phyloP scores from a whole-genome alignment of 2,797 vertebrate species.

The Nasua narica region DNA sequence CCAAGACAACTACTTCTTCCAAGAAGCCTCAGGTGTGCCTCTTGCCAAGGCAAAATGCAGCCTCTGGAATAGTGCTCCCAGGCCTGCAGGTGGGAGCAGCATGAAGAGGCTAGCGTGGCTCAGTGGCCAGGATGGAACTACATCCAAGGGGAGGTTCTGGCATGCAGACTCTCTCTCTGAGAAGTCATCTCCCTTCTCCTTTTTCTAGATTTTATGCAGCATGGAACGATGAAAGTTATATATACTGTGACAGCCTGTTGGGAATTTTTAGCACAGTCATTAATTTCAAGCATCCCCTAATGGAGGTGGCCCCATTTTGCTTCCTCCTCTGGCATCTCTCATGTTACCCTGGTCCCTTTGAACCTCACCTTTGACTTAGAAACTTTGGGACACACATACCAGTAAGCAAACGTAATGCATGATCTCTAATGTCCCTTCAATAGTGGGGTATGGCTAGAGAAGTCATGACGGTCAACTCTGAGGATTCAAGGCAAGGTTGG shows the following conservation, averaged over 20 bases:
- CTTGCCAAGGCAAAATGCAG: not conserved
- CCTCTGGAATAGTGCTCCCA: not conserved
- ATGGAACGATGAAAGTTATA: not conserved
- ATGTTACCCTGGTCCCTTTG: not conserved
- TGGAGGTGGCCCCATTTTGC: not conserved
- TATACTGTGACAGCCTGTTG: not conserved
- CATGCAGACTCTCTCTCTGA: not conserved
- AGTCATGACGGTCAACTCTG: not conserved
- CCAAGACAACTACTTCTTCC: not conserved
- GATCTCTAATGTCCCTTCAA: not conserved
- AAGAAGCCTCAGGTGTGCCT: not conserved
- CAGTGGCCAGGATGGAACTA: not conserved
- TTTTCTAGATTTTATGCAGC: conserved; percentile 1
- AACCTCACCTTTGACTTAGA: not conserved
- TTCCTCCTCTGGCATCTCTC: not conserved
- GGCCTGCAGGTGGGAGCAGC: not conserved
- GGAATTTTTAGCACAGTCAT: not conserved
- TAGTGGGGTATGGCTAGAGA: not conserved
- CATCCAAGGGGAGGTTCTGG: not conserved
- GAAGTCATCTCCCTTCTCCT: not conserved
- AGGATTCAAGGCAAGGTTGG: not conserved
- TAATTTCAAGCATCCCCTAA: not conserved
- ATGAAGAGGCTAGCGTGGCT: not conserved
- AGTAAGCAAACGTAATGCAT: not conserved
- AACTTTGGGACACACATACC: not conserved